Conservation (phyloP, 1,140 invertebrate species). For the Grapholita molesta region DNA sequence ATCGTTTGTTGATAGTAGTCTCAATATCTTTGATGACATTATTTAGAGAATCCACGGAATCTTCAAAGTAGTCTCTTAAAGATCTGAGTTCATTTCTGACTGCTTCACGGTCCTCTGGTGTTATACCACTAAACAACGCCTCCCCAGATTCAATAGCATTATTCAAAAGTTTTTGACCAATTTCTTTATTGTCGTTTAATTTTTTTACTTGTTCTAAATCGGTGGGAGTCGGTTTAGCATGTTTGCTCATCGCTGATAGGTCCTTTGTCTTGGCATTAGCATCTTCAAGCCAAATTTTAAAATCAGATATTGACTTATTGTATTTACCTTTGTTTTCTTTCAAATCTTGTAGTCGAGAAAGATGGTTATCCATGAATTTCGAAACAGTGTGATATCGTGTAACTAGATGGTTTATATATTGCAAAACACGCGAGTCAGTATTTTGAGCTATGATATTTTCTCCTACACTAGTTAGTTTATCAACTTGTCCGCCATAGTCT, state of each 20-base stretch:
- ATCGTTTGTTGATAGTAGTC: constrained; percentile 90
- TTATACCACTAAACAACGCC: constrained; percentile 91
- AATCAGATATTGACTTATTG: constrained; percentile 81
- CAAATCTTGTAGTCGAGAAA: constrained; percentile 84
- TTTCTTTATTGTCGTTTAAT: constrained; percentile 86
- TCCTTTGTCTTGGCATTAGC: constrained; percentile 85
- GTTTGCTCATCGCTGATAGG: constrained; percentile 82
- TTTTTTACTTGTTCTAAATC: constrained; percentile 87
- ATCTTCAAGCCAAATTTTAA: constrained; percentile 89
- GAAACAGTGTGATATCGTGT: constrained; percentile 86
- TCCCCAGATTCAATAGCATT: constrained; percentile 92
- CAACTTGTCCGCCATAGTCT: constrained; percentile 82
- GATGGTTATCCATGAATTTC: constrained; percentile 84
- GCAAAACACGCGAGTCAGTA: constrained; percentile 89
- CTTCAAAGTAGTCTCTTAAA: constrained; percentile 90
- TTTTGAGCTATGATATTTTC: constrained; percentile 86
- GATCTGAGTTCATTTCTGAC: constrained; percentile 90
- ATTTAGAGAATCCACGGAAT: constrained; percentile 90
- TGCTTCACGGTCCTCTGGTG: constrained; percentile 89
- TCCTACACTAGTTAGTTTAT: constrained; percentile 82
- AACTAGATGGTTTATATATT: constrained; percentile 88
- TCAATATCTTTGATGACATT: constrained; percentile 91
- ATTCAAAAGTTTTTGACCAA: constrained; percentile 88
- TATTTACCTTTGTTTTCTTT: constrained; percentile 84
- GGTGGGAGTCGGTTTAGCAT: constrained; percentile 83